phyloP scores from a whole-genome alignment of 2,113 vertebrate genomes.

The Trichechus manatus region DNA sequence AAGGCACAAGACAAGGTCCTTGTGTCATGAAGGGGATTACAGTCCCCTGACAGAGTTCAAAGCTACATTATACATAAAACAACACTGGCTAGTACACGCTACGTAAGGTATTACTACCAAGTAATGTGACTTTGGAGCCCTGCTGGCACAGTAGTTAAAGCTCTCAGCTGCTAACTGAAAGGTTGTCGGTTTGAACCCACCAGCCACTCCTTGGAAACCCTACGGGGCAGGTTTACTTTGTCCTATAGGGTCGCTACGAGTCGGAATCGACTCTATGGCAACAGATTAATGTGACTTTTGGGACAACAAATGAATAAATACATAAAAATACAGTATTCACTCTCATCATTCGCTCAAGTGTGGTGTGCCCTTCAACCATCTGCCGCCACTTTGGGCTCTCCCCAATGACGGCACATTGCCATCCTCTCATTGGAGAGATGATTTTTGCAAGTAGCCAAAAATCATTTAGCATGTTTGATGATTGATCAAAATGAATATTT shows the following conservation, averaged over 20 bases:
- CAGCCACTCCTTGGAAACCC: too few relatives aligned
- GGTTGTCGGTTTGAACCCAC: too few relatives aligned
- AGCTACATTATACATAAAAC: accelerated
- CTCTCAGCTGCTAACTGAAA: too few relatives aligned
- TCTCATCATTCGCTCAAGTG: neutral
- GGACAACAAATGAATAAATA: neutral
- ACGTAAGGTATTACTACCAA: accelerated
- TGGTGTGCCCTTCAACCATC: too few relatives aligned
- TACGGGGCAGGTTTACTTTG: too few relatives aligned
- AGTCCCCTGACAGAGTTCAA: neutral
- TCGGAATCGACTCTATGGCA: too few relatives aligned
- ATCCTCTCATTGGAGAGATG: neutral
- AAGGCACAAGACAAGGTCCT: accelerated
- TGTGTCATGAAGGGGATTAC: neutral
- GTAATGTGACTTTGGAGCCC: too few relatives aligned
- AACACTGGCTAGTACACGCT: accelerated
- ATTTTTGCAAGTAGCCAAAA: neutral
- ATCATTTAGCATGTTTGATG: neutral
- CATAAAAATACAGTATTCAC: neutral
- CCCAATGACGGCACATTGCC: accelerated
- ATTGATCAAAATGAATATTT: neutral
- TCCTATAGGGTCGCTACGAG: too few relatives aligned
- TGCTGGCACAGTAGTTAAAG: too few relatives aligned
- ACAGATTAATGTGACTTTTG: neutral
- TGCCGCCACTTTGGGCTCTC: accelerated